Evolutionary conservation across 1,140 invertebrate species (phyloP), one percentile per base, ranked within the genome.

Genomic region (Schlechtendalia chinensis): DNA sequence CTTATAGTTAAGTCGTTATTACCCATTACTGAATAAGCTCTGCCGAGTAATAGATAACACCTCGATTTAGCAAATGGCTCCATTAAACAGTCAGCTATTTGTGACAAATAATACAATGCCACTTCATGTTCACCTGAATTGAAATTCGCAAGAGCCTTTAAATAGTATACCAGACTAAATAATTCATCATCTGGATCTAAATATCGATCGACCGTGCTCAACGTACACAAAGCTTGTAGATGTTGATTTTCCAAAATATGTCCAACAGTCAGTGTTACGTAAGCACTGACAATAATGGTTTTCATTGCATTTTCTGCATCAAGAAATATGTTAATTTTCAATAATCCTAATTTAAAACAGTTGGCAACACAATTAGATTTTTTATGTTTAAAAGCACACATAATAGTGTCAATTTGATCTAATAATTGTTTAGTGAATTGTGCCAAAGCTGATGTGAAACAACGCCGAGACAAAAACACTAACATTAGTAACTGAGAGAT

Each of bases 261-360:
- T 24, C 11, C 17, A 16, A 79, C 27, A 29, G 58, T 63, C n/a
- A 79, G 50, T 4, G 58, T 27, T 16, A 79, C 39, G 19, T 79
- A 39, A 1, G 22, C n/a, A 61, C 3, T 50, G 16, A 45, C 45
- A 61, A 79, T 50, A 27, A 59, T 50, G 24, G 58, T 47, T 24
- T 63, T 79, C 1, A 63, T 79, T n/a, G n/a, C n/a, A 14, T 79
- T n/a, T 10, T 63, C 56, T 27, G 17, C 27, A 1, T 59, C n/a
- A 27, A 79, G 58, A 79, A 79, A 63, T 27, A 8, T 17, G n/a
- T 79, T 79, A 2, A 79, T 63, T 79, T 45, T 59, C 19, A 14
- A 63, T 14, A 79, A 8, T 27, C 75, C 75, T 45, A 79, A 50
- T 79, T 79, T 79, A 79, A 79, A 79, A 63, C 75, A 79, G 47